Evolutionary conservation across 2,797 vertebrate species (phyloP), one percentile per base, ranked within the genome.

Genomic region (Spinus olivaceus): DNA sequence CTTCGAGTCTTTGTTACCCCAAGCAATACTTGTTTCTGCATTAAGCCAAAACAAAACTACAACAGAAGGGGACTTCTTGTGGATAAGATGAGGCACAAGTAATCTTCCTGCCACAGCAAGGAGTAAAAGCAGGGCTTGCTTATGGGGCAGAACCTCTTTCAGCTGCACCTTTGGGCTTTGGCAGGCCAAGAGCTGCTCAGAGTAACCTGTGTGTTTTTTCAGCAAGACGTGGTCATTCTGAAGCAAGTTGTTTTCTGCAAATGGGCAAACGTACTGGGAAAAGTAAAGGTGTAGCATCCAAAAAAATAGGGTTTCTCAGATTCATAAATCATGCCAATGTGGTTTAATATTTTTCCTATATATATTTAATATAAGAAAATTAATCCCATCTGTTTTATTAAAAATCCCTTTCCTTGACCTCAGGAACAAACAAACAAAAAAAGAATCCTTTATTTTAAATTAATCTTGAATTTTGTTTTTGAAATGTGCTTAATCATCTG

Each of bases 31-130:
- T 19, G 46, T 56, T 93, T 90, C 53, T 88, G 54, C 49, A 54
- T 92, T 94, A 64, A 82, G 67, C 65, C 59, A 59, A 89, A 95
- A 46, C 39, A 95, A 81, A 95, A 51, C 57, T 56, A 56, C 76
- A 56, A 12, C 15, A 85, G 76, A 79, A 84, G 20, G n/a, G 30
- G 51, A 73, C 53, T 87, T 80, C 60, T 91, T 60, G 24, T 60
- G 64, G 67, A 49, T 77, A 78, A 84, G 85, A 41, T 35, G 32
- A 87, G 37, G 67, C 24, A 77, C 51, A 21, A 71, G 30, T 12
- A 57, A 56, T 67, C 78, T 80, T 92, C 28, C 44, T 84, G 56
- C 33, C 14, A 27, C 24, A 56, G 67, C 24, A 67, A 44, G 60
- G 64, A 72, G 33, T n/a, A 32, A 77, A 78, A 71, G 30, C 24